phyloP scores from a whole-genome alignment of 2,797 vertebrate species.

The Siniperca undulata region DNA sequence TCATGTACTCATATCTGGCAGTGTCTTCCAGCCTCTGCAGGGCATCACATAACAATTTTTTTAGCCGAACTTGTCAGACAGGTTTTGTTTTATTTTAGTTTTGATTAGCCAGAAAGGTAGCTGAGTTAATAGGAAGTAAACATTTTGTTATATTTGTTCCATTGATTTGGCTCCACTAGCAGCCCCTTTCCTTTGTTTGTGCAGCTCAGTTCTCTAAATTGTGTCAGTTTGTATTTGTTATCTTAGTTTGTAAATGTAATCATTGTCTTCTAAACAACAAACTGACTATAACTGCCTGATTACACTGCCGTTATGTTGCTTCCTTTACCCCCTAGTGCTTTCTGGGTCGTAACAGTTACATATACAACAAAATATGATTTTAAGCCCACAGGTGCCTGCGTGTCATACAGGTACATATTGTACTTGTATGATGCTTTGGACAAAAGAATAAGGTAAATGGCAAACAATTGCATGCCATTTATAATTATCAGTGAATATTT shows the following conservation, averaged over 20 bases:
- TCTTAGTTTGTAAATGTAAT: background rate
- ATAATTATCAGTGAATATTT: no score
- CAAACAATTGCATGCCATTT: background rate
- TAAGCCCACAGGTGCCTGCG: no score
- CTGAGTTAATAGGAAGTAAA: background rate
- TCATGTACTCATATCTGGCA: background rate
- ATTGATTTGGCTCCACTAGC: background rate
- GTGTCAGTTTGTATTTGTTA: background rate
- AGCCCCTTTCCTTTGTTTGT: background rate
- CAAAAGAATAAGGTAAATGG: background rate
- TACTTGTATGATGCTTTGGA: background rate
- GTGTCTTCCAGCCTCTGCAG: background rate
- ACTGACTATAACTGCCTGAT: background rate
- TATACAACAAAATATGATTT: background rate
- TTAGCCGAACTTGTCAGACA: background rate
- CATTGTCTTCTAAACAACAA: background rate
- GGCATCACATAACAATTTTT: background rate
- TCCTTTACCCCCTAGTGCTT: no score
- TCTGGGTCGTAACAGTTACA: background rate
- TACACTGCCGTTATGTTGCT: background rate
- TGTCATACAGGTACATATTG: background rate
- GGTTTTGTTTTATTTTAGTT: background rate
- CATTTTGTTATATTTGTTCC: background rate
- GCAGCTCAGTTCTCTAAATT: background rate
- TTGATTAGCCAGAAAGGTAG: background rate